Evolutionary conservation across 2,797 vertebrate genomes (phyloP).

Genomic region (Neosilurus hyrtlii): DNA sequence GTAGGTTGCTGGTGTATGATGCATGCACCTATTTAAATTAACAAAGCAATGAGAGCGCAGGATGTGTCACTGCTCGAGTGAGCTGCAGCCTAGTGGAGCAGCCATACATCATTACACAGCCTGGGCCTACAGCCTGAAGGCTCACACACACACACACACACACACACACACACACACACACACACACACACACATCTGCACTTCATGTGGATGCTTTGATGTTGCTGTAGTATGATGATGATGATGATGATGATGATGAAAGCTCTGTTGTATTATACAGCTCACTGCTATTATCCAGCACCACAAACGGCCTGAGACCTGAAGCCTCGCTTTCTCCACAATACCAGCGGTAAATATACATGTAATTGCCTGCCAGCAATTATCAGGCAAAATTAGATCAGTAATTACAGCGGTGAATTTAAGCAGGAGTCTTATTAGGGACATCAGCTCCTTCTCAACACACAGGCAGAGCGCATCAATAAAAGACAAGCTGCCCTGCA

Average conservation of each 20-base stretch:
- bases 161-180: conserved; percentile 20
- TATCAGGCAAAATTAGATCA: conserved; percentile 99
- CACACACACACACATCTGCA: conserved; percentile 27
- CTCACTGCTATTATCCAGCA: conserved; percentile 79
- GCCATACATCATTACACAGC: conserved; percentile 91
- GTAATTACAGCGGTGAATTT: conserved; percentile 99
- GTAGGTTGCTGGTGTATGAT: conserved; percentile 77
- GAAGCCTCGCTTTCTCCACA: conserved; percentile 66
- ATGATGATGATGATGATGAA: conserved; percentile 83
- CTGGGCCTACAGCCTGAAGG: conserved; percentile 41
- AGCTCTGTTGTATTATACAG: conserved; percentile 82
- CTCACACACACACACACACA: conserved; percentile 16
- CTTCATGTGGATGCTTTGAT: conserved; percentile 76
- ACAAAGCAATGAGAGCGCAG: conserved; percentile 96
- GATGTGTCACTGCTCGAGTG: conserved; percentile 82
- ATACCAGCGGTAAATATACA: conserved; percentile 99
- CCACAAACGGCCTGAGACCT: conserved; percentile 77
- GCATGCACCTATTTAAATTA: conserved; percentile 99
- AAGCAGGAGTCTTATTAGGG: conserved; percentile 93
- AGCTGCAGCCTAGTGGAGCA: conserved; percentile 85
- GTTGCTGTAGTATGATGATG: conserved; percentile 75
- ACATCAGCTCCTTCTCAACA: conserved; percentile 48
- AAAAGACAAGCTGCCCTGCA: conserved; percentile 47
- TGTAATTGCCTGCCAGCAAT: conserved; percentile 98
- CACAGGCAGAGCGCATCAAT: conserved; percentile 47